Conservation (phyloP, 1,140 invertebrate genomes). For the Trichoplusia ni region DNA sequence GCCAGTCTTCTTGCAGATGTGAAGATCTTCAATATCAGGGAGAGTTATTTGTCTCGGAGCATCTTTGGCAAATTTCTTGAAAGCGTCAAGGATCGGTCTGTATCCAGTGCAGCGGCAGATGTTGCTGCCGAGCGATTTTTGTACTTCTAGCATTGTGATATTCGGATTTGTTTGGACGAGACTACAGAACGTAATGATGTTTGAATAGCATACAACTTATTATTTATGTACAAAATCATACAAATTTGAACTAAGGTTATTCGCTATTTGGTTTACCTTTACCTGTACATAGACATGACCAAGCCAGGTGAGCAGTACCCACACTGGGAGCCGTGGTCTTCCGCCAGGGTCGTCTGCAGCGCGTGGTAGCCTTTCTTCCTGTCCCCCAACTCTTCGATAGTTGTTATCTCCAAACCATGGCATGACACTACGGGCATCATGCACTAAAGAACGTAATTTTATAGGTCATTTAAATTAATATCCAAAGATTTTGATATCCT, state of each 20-base stretch:
- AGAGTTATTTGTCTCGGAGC: conserved; percentile 20
- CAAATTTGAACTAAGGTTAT: neutral
- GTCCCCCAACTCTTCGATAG: conserved; percentile 89
- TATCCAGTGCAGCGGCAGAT: conserved; percentile 92
- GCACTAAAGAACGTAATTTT: conserved; percentile 78
- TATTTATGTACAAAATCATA: neutral
- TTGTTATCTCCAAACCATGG: conserved; percentile 88
- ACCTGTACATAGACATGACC: conserved; percentile 92
- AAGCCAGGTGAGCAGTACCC: conserved; percentile 92
- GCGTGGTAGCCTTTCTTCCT: conserved; percentile 86
- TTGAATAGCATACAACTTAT: neutral
- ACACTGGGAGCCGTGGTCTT: conserved; percentile 89
- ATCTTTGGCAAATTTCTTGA: conserved; percentile 84
- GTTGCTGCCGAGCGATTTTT: conserved; percentile 87
- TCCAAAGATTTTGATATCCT: neutral
- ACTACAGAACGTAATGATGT: conserved; percentile 34
- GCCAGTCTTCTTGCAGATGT: conserved; percentile 49
- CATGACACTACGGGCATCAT: conserved; percentile 85
- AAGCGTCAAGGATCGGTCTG: conserved; percentile 88
- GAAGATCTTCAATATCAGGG: conserved; percentile 61
- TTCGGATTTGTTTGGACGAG: conserved; percentile 64
- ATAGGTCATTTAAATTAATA: neutral
- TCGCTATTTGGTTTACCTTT: neutral
- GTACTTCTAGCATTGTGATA: conserved; percentile 84
- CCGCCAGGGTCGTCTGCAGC: conserved; percentile 86